Conservation (phyloP, 2,113 vertebrate species). For the Mellivora capensis region DNA sequence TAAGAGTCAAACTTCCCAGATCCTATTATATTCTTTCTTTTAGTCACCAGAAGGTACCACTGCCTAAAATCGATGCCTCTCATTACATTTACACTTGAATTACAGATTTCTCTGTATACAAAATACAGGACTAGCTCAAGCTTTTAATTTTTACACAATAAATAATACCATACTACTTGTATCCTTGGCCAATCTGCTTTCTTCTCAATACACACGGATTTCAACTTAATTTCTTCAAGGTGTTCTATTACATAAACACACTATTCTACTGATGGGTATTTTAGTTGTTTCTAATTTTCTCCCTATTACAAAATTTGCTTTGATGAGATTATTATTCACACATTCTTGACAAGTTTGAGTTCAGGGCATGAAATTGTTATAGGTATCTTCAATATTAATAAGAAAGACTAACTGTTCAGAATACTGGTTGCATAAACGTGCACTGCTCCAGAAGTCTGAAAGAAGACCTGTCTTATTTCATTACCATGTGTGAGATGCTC, state of each 20-base stretch:
- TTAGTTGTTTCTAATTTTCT: neutral
- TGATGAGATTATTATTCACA: neutral
- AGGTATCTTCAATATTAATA: neutral
- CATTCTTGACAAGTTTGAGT: neutral
- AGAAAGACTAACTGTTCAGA: neutral
- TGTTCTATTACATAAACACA: neutral
- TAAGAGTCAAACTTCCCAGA: neutral
- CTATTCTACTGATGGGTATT: neutral
- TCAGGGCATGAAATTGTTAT: neutral
- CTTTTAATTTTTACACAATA: neutral
- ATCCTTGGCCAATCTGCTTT: neutral
- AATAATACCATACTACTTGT: neutral
- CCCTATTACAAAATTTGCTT: neutral
- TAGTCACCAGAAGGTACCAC: neutral
- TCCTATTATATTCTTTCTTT: neutral
- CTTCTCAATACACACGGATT: neutral
- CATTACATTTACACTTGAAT: neutral
- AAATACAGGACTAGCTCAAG: neutral
- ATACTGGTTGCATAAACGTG: neutral
- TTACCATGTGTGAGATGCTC: neutral
- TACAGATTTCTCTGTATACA: neutral
- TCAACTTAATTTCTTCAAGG: neutral
- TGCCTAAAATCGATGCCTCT: neutral
- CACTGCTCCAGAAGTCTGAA: neutral
- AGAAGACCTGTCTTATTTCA: neutral